These are phyloP conservation scores for Polyodon spathula DNA, from an alignment of 2,113 vertebrate species.

Conservation along the genomic window DNA sequence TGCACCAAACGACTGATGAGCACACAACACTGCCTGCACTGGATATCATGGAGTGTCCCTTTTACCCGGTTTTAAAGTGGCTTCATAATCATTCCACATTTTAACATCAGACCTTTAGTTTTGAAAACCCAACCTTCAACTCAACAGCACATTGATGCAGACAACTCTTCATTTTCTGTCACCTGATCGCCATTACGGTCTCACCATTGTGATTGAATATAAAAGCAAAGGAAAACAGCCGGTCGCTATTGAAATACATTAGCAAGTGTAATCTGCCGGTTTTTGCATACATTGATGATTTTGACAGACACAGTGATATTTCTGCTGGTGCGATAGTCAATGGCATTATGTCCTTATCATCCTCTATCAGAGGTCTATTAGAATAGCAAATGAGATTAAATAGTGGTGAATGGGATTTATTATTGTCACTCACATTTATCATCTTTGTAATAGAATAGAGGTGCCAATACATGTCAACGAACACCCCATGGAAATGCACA, in stretches of 20 bases:
- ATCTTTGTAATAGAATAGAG: slow-evolving; percentile 4
- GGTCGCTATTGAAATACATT: slow-evolving; percentile 34
- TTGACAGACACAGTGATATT: slow-evolving; percentile 23
- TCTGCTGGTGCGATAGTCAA: slow-evolving; percentile 18
- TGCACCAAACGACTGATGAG: no score
- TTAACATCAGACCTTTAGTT: no score
- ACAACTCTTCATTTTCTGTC: slow-evolving; percentile 37
- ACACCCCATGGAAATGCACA: no score
- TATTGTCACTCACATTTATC: neutral
- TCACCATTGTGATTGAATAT: slow-evolving; percentile 26
- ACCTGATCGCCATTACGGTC: slow-evolving; percentile 29
- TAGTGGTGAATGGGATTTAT: slow-evolving; percentile 13
- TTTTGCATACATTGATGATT: slow-evolving; percentile 34
- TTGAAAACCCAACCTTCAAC: no score
- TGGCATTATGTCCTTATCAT: slow-evolving; percentile 28
- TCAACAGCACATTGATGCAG: neutral
- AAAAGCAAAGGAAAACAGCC: slow-evolving; percentile 18
- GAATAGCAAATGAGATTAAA: slow-evolving; percentile 24
- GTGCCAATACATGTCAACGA: no score
- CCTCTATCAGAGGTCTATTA: slow-evolving; percentile 20
- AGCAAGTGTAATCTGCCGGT: slow-evolving; percentile 55
- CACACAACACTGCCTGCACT: no score
- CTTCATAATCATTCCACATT: no score
- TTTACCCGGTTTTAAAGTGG: no score
- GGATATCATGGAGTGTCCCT: no score